phyloP scores from a whole-genome alignment of 2,797 vertebrate species.

The Crotalus adamanteus region DNA sequence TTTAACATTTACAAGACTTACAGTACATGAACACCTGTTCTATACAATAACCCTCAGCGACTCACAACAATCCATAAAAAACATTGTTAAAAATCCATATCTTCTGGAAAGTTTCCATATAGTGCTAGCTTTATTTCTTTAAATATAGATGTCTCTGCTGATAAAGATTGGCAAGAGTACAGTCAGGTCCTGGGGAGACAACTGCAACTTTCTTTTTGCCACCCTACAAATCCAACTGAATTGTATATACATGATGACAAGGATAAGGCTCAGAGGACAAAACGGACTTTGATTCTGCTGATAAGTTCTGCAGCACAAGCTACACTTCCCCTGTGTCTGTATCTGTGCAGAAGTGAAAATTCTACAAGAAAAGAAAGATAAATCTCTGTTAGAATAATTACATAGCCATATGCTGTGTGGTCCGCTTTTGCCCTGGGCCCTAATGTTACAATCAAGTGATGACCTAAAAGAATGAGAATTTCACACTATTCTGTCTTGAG shows the following conservation, averaged over 20 bases:
- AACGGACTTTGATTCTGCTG: not conserved
- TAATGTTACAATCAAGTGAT: slow-evolving; percentile 1
- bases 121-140: not conserved
- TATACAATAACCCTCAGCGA: not conserved
- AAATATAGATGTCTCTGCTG: not conserved
- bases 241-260: not conserved
- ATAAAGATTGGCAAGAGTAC: not conserved
- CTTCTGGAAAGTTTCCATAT: not conserved
- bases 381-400: not conserved
- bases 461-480: not conserved
- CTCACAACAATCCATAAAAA: not conserved
- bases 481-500: slow-evolving; percentile 16
- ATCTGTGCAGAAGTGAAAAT: not conserved
- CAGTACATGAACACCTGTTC: not conserved
- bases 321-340: not conserved
- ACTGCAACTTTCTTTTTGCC: not conserved
- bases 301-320: not conserved
- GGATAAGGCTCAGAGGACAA: not conserved
- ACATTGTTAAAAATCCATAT: not conserved
- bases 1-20: not conserved
- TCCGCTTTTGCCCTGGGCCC: not conserved
- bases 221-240: not conserved
- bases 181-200: not conserved
- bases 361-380: not conserved
- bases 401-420: not conserved